Evolutionary conservation across 2,113 vertebrate genomes (phyloP), one percentile per base, ranked within the genome.

Genomic region (Hymenochirus boettgeri): DNA sequence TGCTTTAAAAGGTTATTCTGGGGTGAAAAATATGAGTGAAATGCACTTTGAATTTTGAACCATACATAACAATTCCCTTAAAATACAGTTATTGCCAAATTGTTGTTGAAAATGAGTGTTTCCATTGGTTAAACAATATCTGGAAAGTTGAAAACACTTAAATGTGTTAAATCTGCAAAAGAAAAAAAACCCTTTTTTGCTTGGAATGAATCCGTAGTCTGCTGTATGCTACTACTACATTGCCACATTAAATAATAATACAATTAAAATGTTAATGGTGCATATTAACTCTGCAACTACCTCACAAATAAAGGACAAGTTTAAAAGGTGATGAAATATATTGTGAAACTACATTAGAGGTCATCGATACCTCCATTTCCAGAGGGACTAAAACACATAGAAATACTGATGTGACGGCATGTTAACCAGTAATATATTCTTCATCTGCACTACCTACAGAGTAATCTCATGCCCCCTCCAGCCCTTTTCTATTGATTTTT

Each of bases 261-360:
- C 51, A 69, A 69, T 52, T 60, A 39, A 69, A 53, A 50, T 69
- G 47, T 4, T 69, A 60, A 53, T 67, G 22, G 13, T 31, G 22
- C 37, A 42, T 33, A 53, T 69, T 60, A 60, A 69, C 65, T 45
- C 47, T 60, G 42, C 13, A 22, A 23, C 33, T 69, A 47, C 65
- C 52, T 57, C 31, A 27, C 13, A 53, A 18, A 7, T 19, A 17
- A 24, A 24, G n/a, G 24, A 42, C 25, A 29, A 17, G 23, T 39
- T 26, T 19, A 59, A 53, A 13, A 60, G 35, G 56, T 53, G 50
- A 51, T 69, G 56, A 42, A 69, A 60, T 69, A 53, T 60, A 24
- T 60, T 69, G 64, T 67, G 65, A 69, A 57, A 69, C 56, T 69
- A 35, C 65, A 69, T 69, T 69, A 69, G 65, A 15, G 31, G 35